Conservation (phyloP, 2,888 invertebrate species). For the Temnothorax ravouxi region DNA sequence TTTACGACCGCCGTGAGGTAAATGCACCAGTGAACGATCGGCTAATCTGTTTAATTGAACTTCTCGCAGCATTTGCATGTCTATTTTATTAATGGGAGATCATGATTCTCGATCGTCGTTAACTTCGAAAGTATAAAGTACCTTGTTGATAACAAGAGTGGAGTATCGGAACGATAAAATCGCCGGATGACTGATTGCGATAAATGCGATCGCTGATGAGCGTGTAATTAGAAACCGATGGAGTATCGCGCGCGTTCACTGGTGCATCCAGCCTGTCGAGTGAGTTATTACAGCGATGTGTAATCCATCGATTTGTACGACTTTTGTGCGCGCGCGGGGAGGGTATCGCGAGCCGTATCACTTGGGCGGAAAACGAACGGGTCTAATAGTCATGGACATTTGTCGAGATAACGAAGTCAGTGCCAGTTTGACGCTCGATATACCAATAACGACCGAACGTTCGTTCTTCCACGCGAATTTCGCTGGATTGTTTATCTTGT, state of each 20-base stretch:
- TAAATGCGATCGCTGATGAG: not conserved
- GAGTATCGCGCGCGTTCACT: not conserved
- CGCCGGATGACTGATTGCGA: not conserved
- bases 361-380: not conserved
- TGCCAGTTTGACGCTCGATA: not conserved
- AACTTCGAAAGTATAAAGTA: not conserved
- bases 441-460: not conserved
- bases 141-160: not conserved
- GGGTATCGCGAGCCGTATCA: slow-evolving; percentile 80
- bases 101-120: not conserved
- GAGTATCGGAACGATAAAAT: not conserved
- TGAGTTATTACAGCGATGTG: slow-evolving; percentile 30
- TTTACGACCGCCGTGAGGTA: slow-evolving; percentile 9
- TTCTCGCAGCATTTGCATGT: not conserved
- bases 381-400: slow-evolving; percentile 35
- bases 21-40: slow-evolving; percentile 22
- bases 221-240: not conserved
- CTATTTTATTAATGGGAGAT: not conserved
- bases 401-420: not conserved
- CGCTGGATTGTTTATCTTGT: slow-evolving; percentile 26
- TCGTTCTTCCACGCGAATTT: slow-evolving; percentile 2
- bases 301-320: slow-evolving; percentile 49
- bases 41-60: not conserved
- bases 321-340: slow-evolving; percentile 81
- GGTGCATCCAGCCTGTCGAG: slow-evolving; percentile 30